Conservation (phyloP, 2,113 vertebrate genomes). For the Myotis yumanensis region DNA sequence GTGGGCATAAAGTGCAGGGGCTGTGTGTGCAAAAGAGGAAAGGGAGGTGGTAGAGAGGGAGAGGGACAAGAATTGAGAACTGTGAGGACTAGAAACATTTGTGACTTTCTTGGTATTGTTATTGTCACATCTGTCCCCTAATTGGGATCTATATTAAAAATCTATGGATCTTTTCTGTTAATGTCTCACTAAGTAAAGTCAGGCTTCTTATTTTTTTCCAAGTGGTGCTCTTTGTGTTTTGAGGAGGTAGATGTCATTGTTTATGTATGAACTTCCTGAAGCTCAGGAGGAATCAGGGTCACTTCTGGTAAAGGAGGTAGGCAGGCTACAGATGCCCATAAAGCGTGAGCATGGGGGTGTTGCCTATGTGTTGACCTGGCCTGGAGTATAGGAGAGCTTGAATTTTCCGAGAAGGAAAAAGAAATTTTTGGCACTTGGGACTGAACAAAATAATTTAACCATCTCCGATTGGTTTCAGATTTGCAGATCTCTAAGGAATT, state of each 20-base stretch:
- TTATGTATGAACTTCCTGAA: neutral
- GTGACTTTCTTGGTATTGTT: neutral
- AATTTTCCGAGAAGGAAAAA: conserved; percentile 5
- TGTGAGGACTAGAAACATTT: too few species aligned
- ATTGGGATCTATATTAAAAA: neutral
- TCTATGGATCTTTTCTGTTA: neutral
- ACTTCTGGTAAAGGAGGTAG: neutral
- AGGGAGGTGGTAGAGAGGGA: neutral
- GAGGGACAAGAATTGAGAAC: neutral
- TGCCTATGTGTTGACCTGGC: neutral
- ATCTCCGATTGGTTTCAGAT: neutral
- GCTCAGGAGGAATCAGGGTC: neutral
- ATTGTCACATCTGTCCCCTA: neutral
- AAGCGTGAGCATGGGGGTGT: too few species aligned
- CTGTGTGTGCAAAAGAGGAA: neutral
- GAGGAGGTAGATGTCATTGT: neutral
- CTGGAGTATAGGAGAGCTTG: neutral
- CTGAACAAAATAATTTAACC: neutral
- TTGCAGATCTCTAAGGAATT: conserved; percentile 38
- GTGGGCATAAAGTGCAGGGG: neutral
- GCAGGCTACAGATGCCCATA: too few species aligned
- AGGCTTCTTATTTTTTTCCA: neutral
- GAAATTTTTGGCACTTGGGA: neutral
- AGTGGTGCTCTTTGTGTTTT: neutral
- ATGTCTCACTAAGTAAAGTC: neutral